A percentile compares a stretch with the other conserved stretches of the same genome.
Evolutionary conservation across 1,140 invertebrate genomes (phyloP).

Genomic region (Hycleus phaleratus): DNA sequence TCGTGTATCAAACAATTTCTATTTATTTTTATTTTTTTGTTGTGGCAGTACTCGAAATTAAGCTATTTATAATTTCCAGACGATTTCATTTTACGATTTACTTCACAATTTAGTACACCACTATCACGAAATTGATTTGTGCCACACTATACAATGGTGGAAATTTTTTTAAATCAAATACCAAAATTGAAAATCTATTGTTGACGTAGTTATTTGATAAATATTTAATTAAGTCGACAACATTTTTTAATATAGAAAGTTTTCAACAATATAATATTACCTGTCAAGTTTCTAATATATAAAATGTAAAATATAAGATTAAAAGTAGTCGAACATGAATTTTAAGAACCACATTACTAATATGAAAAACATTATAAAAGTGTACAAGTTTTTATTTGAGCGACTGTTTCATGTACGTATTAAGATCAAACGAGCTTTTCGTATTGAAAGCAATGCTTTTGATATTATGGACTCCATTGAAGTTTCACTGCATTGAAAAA

Average conservation of each 20-base stretch:
- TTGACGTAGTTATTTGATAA: too few relatives aligned
- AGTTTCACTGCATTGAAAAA: slow-evolving; percentile 28
- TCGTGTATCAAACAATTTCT: background rate
- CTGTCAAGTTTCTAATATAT: slow-evolving; percentile 7
- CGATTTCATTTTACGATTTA: slow-evolving; percentile 16
- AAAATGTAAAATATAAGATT: slow-evolving; percentile 7
- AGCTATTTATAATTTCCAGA: slow-evolving; percentile 20
- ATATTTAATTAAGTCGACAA: too few relatives aligned
- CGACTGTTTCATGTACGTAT: slow-evolving; percentile 22
- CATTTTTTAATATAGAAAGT: slow-evolving; percentile 7
- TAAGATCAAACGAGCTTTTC: slow-evolving; percentile 33
- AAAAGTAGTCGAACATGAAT: slow-evolving; percentile 10
- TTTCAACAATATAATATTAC: slow-evolving; percentile 5
- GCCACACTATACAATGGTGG: too few relatives aligned
- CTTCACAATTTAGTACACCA: slow-evolving; percentile 4
- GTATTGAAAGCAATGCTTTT: slow-evolving; percentile 30
- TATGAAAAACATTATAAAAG: slow-evolving; percentile 10
- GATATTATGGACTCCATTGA: slow-evolving; percentile 27
- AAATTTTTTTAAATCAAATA: too few relatives aligned
- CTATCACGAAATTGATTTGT: slow-evolving; percentile 7
- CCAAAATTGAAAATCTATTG: too few relatives aligned
- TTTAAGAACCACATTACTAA: slow-evolving; percentile 7
- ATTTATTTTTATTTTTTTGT: slow-evolving; percentile 15
- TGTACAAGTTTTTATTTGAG: slow-evolving; percentile 20
- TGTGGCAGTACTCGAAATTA: slow-evolving; percentile 8